Base-by-base conservation (phyloP, 2,797 vertebrate species). In the Peromyscus nudipes region DNA sequence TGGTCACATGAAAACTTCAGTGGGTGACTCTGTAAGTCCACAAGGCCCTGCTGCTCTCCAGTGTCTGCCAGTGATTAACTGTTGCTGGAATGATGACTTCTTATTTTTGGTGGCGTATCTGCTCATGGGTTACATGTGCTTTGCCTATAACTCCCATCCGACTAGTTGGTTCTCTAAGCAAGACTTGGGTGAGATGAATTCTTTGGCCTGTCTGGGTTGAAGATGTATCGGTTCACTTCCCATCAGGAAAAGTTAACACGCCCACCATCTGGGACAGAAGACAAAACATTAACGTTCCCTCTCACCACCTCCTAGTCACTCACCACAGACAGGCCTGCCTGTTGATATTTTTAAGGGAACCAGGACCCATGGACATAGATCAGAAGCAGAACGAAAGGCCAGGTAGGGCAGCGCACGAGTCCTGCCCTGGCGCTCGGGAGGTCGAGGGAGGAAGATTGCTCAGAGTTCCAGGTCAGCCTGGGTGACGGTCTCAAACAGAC, bases 351-450 rank as follows among this genome's bases (percentile, higher is more conserved):
- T 27, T 60, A 27, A 82, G 57, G n/a, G 80, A 82, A 16, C n/a
- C 1, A 40, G 23, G 12, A 3, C 16, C n/a, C 6, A 1, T 14
- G 23, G 55, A 37, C 16, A 6, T 37, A 7, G 6, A 62, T 82
- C 55, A 82, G 52, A 81, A n/a, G 19, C 52, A 57, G 55, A 60
- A 57, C 16, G 6, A n/a, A 60, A 16, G 37, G 12, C n/a, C 37
- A 14, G 1, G 13, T 1, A 7, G 27, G 23, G n/a, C n/a, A 62
- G n/a, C 23, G 7, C n/a, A 27, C 7, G 3, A 1, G 40, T 82
- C 80, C n/a, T 37, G 27, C 57, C 21, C 79, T n/a, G 23, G 52
- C 52, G 14, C 55, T 55, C 7, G 55, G n/a, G 12, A 81, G n/a
- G n/a, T 16, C 27, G 55, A 82, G 80, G 55, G 23, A 60, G 80